These are phyloP conservation scores for Gila robusta DNA, from an alignment of 2,797 vertebrate species.

Conservation along the genomic window DNA sequence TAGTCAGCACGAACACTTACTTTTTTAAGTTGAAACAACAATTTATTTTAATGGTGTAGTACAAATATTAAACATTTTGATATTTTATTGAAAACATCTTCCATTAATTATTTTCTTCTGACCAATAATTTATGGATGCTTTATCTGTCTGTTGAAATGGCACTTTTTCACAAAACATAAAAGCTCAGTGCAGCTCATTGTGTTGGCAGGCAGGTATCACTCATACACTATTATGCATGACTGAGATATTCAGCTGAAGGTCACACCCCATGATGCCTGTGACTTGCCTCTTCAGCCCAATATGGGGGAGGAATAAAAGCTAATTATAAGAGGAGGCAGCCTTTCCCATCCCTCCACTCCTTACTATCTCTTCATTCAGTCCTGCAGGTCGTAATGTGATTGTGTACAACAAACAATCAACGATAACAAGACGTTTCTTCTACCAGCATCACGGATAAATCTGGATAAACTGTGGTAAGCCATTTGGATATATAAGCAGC, in stretches of 20 bases:
- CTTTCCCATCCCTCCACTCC: slow-evolving; percentile 69
- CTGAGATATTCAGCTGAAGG: slow-evolving; percentile 71
- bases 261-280: slow-evolving; percentile 78
- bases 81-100: neutral
- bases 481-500: slow-evolving; percentile 3
- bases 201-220: slow-evolving; percentile 46
- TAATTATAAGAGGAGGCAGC: slow-evolving; percentile 84
- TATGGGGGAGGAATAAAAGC: slow-evolving; percentile 79
- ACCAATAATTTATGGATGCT: neutral
- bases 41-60: neutral
- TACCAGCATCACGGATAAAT: slow-evolving; percentile 13
- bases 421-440: slow-evolving; percentile 37
- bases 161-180: neutral
- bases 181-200: slow-evolving; percentile 17
- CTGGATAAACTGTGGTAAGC: slow-evolving; percentile 48
- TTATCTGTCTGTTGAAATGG: neutral
- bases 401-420: slow-evolving; percentile 43
- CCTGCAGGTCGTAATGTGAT: slow-evolving; percentile 51
- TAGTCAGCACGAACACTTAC: no score
- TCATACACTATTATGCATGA: slow-evolving; percentile 37
- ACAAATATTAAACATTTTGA: neutral
- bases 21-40: no score
- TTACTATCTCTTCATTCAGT: slow-evolving; percentile 63
- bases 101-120: neutral
- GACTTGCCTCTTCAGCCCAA: slow-evolving; percentile 72